Base-by-base conservation (phyloP, 2,888 invertebrate genomes). In the Metopia argyrocephala region DNA sequence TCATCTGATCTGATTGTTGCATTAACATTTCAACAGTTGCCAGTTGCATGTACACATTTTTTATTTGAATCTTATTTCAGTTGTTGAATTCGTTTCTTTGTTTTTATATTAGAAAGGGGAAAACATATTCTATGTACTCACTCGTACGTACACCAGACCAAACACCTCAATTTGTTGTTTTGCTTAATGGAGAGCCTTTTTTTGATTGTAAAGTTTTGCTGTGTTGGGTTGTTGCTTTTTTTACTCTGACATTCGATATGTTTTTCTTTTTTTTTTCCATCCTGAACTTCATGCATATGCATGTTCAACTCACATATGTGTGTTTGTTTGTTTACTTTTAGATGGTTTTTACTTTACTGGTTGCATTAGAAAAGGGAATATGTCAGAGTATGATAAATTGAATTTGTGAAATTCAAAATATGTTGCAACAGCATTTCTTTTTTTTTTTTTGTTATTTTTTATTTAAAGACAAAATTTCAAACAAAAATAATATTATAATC, bases 141-240 rank as follows among this genome's bases (percentile, higher is more conserved):
- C n/a, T n/a, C n/a, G n/a, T n/a, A n/a, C n/a, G n/a, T n/a, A n/a
- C n/a, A n/a, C n/a, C n/a, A n/a, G n/a, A n/a, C n/a, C n/a, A n/a
- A n/a, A 69, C 70, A 71, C 76, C 79, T 79, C 70, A 71, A 79
- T 79, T 79, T 76, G 79, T 79, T 76, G 79, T 76, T 70, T 28
- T 75, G 74, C 70, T 79, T 75, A 75, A 75, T 75, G 70, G 50
- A 69, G 31, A n/a, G n/a, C n/a, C n/a, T n/a, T n/a, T n/a, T n/a
- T n/a, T n/a, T n/a, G n/a, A n/a, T n/a, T n/a, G n/a, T n/a, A n/a
- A n/a, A 69, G 74, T 79, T 64, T 74, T 64, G 56, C 65, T 74
- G 54, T 73, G 18, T 59, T 46, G 69, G 9, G 27, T 28, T 20
- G 9, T 54, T 66, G 54, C 38, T 21, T 31, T 54, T 15, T 31